Percentiles rank a stretch among this genome's conserved stretches.
Conservation (phyloP, 1,140 invertebrate genomes). For the Penaeus japonicus region DNA sequence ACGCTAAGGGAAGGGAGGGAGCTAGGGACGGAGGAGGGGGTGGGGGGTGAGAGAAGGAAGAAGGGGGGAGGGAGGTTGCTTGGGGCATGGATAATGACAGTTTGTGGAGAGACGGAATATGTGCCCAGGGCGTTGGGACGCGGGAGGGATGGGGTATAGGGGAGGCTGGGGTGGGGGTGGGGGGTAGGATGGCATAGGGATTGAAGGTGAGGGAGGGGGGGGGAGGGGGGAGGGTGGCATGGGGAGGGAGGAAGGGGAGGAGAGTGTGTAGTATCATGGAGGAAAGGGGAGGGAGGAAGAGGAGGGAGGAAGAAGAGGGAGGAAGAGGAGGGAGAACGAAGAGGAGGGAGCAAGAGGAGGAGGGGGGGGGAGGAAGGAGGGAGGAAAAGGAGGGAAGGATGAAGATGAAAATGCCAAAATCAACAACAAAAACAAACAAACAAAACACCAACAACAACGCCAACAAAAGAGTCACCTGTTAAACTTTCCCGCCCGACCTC, state of each 20-base stretch:
- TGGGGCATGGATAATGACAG: too few relatives aligned
- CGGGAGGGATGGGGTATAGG: too few relatives aligned
- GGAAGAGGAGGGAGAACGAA: too few relatives aligned
- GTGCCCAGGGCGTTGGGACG: too few relatives aligned
- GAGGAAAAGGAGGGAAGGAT: background rate
- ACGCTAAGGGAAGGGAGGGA: background rate
- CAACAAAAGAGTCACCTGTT: background rate
- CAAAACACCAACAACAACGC: background rate
- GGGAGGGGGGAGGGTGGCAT: too few relatives aligned
- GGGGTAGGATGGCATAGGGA: too few relatives aligned
- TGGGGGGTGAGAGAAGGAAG: background rate
- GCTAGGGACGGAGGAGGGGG: background rate
- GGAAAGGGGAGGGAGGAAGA: background rate
- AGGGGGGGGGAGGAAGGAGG: background rate
- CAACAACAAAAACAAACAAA: slow-evolving; percentile 1
- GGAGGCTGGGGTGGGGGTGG: too few relatives aligned
- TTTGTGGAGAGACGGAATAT: too few relatives aligned
- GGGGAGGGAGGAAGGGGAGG: too few relatives aligned
- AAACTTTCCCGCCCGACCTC: too few relatives aligned
- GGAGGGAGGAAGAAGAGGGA: background rate
- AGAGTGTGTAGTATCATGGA: too few relatives aligned
- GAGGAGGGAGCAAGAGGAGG: background rate
- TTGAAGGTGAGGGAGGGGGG: too few relatives aligned
- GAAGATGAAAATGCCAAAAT: background rate
- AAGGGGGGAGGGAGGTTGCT: background rate